Percentiles rank a stretch among this genome's conserved stretches.
These are phyloP conservation scores for Drosophila kurseongensis DNA, from an alignment of 1,140 invertebrate species.

Conservation along the genomic window DNA sequence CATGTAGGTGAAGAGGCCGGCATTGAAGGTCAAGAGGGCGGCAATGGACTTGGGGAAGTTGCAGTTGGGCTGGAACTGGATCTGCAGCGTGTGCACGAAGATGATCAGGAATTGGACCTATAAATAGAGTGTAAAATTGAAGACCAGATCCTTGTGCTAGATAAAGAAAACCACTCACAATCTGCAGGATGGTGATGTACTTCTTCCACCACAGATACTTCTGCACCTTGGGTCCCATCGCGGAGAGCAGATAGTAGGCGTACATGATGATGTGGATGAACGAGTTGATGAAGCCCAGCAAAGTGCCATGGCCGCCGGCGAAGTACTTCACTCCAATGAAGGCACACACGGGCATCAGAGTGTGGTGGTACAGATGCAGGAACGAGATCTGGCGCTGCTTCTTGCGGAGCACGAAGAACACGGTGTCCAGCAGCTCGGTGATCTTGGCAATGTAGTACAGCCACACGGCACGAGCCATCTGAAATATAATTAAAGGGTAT, in stretches of 20 bases:
- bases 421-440: constrained; percentile 88
- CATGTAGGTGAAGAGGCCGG: constrained; percentile 92
- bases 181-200: constrained; percentile 93
- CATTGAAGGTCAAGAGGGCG: constrained; percentile 89
- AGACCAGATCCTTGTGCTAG: neutral
- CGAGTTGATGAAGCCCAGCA: constrained; percentile 94
- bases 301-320: constrained; percentile 91
- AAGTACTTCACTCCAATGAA: constrained; percentile 95
- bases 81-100: constrained; percentile 88
- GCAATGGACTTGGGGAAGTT: constrained; percentile 89
- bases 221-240: constrained; percentile 92
- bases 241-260: constrained; percentile 92
- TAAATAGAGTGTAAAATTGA: constrained; percentile 31
- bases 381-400: constrained; percentile 91
- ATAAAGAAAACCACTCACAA: constrained; percentile 86
- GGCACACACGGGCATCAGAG: constrained; percentile 89
- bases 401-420: constrained; percentile 94
- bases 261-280: constrained; percentile 93
- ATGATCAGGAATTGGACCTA: constrained; percentile 93
- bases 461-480: constrained; percentile 89
- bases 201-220: constrained; percentile 97
- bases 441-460: constrained; percentile 88
- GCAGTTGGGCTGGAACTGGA: constrained; percentile 87
- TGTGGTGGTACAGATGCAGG: constrained; percentile 91
- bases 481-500: constrained; percentile 14